Conservation (phyloP, 2,113 vertebrate species). For the Brienomyrus longianalis region DNA sequence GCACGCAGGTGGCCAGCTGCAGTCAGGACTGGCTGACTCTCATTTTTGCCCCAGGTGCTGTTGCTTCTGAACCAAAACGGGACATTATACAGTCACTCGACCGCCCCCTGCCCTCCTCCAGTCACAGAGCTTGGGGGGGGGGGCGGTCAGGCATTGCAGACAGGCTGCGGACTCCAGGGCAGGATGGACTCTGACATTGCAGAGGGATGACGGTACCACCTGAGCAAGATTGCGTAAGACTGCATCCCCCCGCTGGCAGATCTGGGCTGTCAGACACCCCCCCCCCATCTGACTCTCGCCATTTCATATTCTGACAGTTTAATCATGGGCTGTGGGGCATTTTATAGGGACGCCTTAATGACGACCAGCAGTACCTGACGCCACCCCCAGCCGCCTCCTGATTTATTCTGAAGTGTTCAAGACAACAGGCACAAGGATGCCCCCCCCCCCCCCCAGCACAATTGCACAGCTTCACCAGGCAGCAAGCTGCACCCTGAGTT, state of each 20-base stretch:
- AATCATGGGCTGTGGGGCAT: slow-evolving; percentile 54
- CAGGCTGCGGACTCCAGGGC: background rate
- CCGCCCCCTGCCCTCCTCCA: too few species aligned
- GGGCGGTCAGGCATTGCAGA: background rate
- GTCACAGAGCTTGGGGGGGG: background rate
- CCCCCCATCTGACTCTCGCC: slow-evolving; percentile 32
- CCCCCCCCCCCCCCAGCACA: background rate
- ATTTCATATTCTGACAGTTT: slow-evolving; percentile 48
- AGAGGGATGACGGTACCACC: background rate
- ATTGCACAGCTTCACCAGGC: too few species aligned
- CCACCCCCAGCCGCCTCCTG: slow-evolving; percentile 20
- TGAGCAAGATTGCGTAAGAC: background rate
- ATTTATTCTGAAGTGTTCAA: slow-evolving; percentile 44
- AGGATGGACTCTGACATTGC: background rate
- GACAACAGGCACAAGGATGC: slow-evolving; percentile 30
- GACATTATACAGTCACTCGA: background rate
- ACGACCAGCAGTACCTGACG: slow-evolving; percentile 51
- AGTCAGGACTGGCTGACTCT: background rate
- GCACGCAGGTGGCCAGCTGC: background rate
- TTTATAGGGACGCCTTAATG: slow-evolving; percentile 59
- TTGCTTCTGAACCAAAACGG: background rate
- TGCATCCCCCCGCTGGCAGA: background rate
- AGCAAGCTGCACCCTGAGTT: background rate
- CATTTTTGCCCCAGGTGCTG: background rate
- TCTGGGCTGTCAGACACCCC: slow-evolving; percentile 23